Evolutionary conservation across 2,888 invertebrate genomes (phyloP).

Genomic region (Gibbula magus): DNA sequence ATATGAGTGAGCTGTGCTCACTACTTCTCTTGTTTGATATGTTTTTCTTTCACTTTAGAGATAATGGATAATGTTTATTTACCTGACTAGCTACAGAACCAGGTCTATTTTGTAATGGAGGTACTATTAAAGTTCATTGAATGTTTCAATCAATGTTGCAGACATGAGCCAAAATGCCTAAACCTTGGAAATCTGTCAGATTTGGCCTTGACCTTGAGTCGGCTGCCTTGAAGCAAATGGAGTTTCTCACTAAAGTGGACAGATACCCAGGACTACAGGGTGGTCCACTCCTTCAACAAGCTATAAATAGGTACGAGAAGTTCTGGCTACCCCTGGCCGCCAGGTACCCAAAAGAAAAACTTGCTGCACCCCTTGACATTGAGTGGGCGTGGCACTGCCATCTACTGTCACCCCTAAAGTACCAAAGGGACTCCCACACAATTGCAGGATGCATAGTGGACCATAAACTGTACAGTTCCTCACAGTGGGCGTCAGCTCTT

Average conservation of each 20-base stretch:
- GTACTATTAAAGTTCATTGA: not conserved
- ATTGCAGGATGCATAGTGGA: constrained; percentile 71
- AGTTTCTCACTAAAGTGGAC: constrained; percentile 64
- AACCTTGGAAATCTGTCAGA: constrained; percentile 30
- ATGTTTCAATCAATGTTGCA: not conserved
- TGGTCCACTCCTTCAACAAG: constrained; percentile 71
- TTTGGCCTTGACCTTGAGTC: constrained; percentile 48
- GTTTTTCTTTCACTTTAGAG: no score
- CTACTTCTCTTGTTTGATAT: no score
- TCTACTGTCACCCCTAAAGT: constrained; percentile 70
- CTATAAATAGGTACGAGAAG: constrained; percentile 76
- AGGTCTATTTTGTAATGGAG: no score
- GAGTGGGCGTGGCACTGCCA: constrained; percentile 78
- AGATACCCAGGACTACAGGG: constrained; percentile 61
- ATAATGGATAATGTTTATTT: no score
- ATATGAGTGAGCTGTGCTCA: no score
- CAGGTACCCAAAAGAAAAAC: constrained; percentile 58
- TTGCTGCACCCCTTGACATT: constrained; percentile 77
- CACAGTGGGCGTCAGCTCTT: constrained; percentile 62
- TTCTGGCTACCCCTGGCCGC: constrained; percentile 77
- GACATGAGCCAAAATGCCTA: not conserved
- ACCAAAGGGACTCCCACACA: constrained; percentile 66
- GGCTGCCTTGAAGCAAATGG: constrained; percentile 52
- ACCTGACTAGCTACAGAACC: no score
- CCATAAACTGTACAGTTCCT: constrained; percentile 72